phyloP scores from a whole-genome alignment of 2,888 invertebrate genomes.

The Sepiola atlantica region DNA sequence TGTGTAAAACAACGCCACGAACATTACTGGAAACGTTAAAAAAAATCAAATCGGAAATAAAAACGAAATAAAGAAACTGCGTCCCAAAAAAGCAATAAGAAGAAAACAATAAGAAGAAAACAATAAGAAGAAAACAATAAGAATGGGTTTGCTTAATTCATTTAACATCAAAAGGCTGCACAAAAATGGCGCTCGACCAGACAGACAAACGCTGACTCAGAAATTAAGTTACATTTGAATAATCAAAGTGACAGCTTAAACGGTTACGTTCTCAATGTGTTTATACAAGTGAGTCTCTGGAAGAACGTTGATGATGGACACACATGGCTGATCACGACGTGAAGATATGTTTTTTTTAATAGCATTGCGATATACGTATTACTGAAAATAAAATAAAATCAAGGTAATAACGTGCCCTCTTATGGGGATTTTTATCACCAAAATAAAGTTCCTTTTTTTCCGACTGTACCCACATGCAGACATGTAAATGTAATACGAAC shows the following conservation, averaged over 20 bases:
- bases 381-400: too few relatives aligned
- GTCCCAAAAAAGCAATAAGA: too few relatives aligned
- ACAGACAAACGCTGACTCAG: not conserved
- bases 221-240: not conserved
- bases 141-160: not conserved
- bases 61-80: not conserved
- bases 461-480: too few relatives aligned
- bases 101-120: not conserved
- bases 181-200: not conserved
- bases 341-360: too few relatives aligned
- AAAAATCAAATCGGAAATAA: not conserved
- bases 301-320: not conserved
- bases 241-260: not conserved
- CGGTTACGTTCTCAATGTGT: not conserved
- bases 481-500: too few relatives aligned
- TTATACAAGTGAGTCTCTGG: not conserved
- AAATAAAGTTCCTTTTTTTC: too few relatives aligned
- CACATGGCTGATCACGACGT: not conserved
- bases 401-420: too few relatives aligned
- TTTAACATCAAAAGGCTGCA: not conserved
- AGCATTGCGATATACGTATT: too few relatives aligned
- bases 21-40: not conserved
- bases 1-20: not conserved
- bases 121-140: not conserved
- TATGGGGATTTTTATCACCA: too few relatives aligned